phyloP scores from a whole-genome alignment of 2,888 invertebrate genomes.

The Pheosia tremula region DNA sequence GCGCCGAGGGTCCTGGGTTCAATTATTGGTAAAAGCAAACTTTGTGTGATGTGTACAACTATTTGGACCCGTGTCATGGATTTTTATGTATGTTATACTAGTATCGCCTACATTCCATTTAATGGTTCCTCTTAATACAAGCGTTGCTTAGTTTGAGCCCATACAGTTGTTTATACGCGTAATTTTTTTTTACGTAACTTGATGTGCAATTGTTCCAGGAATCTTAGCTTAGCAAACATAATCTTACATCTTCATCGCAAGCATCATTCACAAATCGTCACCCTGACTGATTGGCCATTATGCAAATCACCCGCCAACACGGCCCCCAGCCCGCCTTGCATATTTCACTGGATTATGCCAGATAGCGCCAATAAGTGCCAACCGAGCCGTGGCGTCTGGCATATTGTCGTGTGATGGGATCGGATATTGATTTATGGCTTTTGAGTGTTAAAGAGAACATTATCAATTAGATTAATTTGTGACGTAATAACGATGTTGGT shows the following conservation, averaged over 20 bases:
- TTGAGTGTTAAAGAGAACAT: neutral
- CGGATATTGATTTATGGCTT: conserved; percentile 2
- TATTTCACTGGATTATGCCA: conserved; percentile 49
- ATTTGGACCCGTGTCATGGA: no score
- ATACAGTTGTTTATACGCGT: no score
- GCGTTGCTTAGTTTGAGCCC: no score
- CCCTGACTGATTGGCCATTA: conserved; percentile 61
- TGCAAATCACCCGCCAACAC: conserved; percentile 58
- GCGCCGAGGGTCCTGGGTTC: no score
- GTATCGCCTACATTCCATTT: no score
- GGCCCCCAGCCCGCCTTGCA: conserved; percentile 47
- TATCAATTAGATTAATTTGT: no score
- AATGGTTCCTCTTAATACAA: no score
- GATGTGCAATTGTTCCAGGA: no score
- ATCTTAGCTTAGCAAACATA: neutral
- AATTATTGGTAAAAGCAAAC: no score
- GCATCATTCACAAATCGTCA: conserved; percentile 40
- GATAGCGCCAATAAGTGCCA: conserved; percentile 46
- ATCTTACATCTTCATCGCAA: neutral
- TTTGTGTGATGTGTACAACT: no score
- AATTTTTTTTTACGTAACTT: no score
- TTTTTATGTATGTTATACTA: no score
- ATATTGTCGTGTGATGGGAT: conserved; percentile 19
- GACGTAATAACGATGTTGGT: neutral
- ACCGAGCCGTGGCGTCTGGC: conserved; percentile 42